These are phyloP conservation scores for Nicator chloris DNA, from an alignment of 2,113 vertebrate genomes.

Conservation along the genomic window DNA sequence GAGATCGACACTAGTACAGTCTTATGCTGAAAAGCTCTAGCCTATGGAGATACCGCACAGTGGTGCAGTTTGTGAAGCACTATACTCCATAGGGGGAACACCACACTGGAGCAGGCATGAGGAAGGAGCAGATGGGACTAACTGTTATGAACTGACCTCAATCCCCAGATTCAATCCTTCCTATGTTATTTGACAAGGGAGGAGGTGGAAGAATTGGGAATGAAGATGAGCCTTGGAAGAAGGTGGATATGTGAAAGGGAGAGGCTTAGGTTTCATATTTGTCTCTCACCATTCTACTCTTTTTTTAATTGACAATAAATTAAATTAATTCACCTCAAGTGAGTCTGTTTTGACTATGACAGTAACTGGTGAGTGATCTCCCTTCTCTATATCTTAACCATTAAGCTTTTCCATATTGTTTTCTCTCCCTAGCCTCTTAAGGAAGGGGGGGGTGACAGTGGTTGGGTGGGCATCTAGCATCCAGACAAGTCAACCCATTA, in stretches of 20 bases:
- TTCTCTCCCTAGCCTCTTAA: background rate
- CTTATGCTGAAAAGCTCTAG: background rate
- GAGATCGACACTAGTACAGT: background rate
- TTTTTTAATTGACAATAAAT: background rate
- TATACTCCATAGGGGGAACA: background rate
- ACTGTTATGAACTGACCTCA: background rate
- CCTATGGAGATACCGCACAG: background rate
- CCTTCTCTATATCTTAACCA: background rate
- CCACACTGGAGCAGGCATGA: background rate
- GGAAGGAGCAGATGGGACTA: background rate
- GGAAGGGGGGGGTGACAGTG: background rate
- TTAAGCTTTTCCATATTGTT: background rate
- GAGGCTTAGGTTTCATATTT: background rate
- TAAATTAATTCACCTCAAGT: background rate
- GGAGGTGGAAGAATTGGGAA: background rate
- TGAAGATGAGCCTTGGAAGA: background rate
- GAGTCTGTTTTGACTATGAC: background rate
- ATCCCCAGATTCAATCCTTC: fast-evolving
- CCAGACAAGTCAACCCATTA: background rate
- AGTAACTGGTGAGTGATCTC: background rate
- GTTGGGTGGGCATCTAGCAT: background rate
- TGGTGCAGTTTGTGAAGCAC: background rate
- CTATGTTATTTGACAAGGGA: background rate
- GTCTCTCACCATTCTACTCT: background rate
- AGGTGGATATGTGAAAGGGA: background rate